Base-by-base conservation (phyloP, 2,113 vertebrate genomes). In the Eclectus roratus region DNA sequence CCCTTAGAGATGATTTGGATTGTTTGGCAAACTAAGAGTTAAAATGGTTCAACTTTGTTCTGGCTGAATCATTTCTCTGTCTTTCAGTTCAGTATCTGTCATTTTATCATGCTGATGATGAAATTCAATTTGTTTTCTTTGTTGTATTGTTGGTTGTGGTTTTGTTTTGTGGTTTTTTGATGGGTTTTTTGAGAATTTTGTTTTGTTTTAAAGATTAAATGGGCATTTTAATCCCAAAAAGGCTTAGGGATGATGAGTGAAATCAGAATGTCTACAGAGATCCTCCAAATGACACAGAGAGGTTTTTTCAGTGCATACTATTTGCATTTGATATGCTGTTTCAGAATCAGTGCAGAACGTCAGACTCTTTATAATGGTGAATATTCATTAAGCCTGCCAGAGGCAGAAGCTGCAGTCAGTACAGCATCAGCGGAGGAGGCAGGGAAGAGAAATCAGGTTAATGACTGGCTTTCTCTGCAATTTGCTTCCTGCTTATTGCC, bases 311-410 rank as follows among this genome's bases (percentile, higher is more conserved):
- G 87, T 78, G 88, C 83, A 53, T 0, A 3, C 65, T 92, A 37
- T 78, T 91, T 93, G 86, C 66, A 41, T 77, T 93, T 93, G 68
- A 65, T 88, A 55, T 86, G 91, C 88, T 92, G 56, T 52, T 96
- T 80, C 23, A 6, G 80, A 92, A 91, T 84, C 82, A 31, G 88
- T 61, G 83, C 76, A 21, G 76, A 91, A 88, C 66, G 68, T 82
- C 88, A 85, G 95, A 33, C 82, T 96, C 91, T 94, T 74, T 78
- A 41, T 74, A 89, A 16, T 52, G 86, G 71, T 85, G 94, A 92
- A 96, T 97, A 94, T 94, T 97, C 89, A 96, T 96, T 95, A 95
- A 85, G 83, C 31, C 81, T 94, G 96, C 87, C 88, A 96, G 93
- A 89, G 87, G 96, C 86, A 94, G 92, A 55, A 60, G 81, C 94